A percentile compares a stretch with the other conserved stretches of the same genome.
phyloP scores from a whole-genome alignment of 2,888 invertebrate genomes.

The Eilema griseolum region DNA sequence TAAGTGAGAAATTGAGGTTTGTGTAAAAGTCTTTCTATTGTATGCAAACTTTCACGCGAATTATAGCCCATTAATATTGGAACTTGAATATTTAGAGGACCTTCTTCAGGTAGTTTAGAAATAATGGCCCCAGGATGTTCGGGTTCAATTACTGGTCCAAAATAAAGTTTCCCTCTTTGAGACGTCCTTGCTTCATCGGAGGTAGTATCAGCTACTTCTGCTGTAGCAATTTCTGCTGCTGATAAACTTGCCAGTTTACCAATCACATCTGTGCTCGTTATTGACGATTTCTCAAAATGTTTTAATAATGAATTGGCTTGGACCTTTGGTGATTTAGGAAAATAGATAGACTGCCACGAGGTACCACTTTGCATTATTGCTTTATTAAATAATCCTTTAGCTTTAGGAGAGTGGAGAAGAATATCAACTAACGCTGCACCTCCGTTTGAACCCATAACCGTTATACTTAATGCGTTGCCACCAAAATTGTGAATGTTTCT shows the following conservation, averaged over 20 bases:
- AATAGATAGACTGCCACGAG: conserved; percentile 67
- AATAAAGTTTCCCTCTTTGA: not conserved
- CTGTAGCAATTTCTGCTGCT: conserved; percentile 1
- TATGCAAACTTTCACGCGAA: conserved; percentile 3
- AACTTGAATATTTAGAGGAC: not conserved
- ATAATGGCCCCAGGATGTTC: conserved; percentile 4
- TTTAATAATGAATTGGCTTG: conserved; percentile 72
- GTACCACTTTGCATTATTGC: conserved; percentile 81
- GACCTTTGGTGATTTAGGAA: conserved; percentile 61
- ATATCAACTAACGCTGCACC: conserved; percentile 75
- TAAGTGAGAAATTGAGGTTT: conserved; percentile 5
- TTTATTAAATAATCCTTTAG: conserved; percentile 75
- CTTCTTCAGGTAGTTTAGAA: not conserved
- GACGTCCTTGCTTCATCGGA: not conserved
- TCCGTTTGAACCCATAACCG: conserved; percentile 78
- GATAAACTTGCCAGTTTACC: conserved; percentile 47
- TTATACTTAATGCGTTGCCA: conserved; percentile 74
- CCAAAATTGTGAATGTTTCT: conserved; percentile 77
- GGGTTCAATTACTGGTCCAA: conserved; percentile 5
- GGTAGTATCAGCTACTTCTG: not conserved
- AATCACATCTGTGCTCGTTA: conserved; percentile 69
- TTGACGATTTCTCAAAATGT: conserved; percentile 63
- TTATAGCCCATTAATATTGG: conserved; percentile 1
- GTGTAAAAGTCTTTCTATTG: not conserved
- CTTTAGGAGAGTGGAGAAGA: conserved; percentile 73